phyloP scores from a whole-genome alignment of 2,888 invertebrate genomes.

The Phyllotreta cruciferae region DNA sequence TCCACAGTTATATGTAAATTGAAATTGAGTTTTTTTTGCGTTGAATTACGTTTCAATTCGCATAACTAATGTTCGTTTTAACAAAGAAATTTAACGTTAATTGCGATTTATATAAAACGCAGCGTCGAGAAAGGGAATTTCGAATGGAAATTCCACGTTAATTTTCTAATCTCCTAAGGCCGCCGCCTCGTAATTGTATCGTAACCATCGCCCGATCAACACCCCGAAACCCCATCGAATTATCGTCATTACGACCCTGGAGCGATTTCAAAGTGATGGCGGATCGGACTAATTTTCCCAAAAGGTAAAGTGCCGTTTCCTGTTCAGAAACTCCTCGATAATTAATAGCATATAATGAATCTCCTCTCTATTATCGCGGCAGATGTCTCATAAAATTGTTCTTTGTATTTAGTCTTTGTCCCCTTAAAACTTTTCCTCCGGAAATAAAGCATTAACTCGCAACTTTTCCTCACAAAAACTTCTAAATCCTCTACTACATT shows the following conservation, averaged over 20 bases:
- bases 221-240: conserved; percentile 20
- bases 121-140: background rate
- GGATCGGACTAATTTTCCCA: conserved; percentile 43
- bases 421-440: conserved; percentile 11
- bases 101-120: too few species aligned
- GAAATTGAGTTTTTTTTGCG: too few species aligned
- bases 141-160: background rate
- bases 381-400: conserved; percentile 29
- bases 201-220: conserved; percentile 12
- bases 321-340: conserved; percentile 53
- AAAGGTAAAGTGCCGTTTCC: conserved; percentile 53
- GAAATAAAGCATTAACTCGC: conserved; percentile 20
- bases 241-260: conserved; percentile 17
- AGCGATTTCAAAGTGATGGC: conserved; percentile 38
- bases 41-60: too few species aligned
- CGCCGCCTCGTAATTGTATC: conserved; percentile 2
- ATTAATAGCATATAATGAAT: conserved; percentile 54
- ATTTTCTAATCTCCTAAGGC: background rate
- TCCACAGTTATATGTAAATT: too few species aligned
- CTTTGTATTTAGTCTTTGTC: conserved; percentile 19
- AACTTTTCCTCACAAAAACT: too few species aligned
- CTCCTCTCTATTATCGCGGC: conserved; percentile 22
- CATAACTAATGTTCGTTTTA: too few species aligned
- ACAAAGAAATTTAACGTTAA: too few species aligned
- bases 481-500: too few species aligned